Evolutionary conservation across 2,113 vertebrate genomes (phyloP).

Genomic region (Ramphastos sulfuratus): DNA sequence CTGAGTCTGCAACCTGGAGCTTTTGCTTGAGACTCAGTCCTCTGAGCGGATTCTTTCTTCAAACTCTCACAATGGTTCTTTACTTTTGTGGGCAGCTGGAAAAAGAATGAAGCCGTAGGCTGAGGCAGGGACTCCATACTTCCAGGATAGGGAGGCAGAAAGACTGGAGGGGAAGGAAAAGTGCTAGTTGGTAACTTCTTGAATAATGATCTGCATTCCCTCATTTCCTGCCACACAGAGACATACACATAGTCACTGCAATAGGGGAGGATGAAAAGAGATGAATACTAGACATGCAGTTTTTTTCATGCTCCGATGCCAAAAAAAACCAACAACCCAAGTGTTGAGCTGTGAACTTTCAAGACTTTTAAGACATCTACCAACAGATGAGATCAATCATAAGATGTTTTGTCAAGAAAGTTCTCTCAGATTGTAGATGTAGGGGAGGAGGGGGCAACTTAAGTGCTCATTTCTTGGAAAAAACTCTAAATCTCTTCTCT

Average conservation of each 20-base stretch:
- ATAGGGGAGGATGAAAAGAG: constrained; percentile 59
- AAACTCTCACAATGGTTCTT: constrained; percentile 63
- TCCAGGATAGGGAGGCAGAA: constrained; percentile 70
- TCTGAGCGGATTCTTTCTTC: constrained; percentile 66
- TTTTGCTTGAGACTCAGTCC: constrained; percentile 68
- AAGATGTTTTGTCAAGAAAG: constrained; percentile 59
- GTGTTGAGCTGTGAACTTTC: constrained; percentile 49
- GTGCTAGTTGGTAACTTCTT: constrained; percentile 68
- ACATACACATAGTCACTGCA: constrained; percentile 63
- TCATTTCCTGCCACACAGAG: constrained; percentile 66
- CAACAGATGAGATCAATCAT: constrained; percentile 11
- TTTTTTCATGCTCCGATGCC: constrained; percentile 59
- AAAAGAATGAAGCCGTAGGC: constrained; percentile 72
- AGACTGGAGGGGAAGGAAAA: constrained; percentile 71
- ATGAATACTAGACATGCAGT: constrained; percentile 62
- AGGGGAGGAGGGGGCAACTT: background rate
- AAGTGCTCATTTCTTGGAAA: constrained; percentile 1
- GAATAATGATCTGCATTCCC: constrained; percentile 44
- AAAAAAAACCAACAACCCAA: background rate
- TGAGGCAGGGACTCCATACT: constrained; percentile 69
- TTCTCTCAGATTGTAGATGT: constrained; percentile 18
- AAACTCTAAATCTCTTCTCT: background rate
- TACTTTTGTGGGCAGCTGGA: constrained; percentile 71
- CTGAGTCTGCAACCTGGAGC: constrained; percentile 68
- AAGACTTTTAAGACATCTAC: constrained; percentile 51